Percentiles rank a stretch among this genome's conserved stretches.
Evolutionary conservation across 92 coral and sea anemone species (phyloP).

Genomic region (Porites lobata): DNA sequence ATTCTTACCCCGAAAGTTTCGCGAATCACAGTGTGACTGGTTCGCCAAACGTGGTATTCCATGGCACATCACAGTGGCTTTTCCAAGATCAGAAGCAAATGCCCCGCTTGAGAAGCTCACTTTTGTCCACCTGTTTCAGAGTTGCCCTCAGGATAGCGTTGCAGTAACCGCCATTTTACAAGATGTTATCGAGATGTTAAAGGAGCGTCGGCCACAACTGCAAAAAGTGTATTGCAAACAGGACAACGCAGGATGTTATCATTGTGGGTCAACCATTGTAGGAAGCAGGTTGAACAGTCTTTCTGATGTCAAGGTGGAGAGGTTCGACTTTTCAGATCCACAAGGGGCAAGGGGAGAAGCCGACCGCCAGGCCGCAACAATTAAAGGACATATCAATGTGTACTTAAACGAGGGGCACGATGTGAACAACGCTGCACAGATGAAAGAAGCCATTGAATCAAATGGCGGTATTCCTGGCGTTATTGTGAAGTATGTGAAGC

Average conservation of each 20-base stretch:
- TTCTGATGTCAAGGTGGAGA: slow-evolving; percentile 34
- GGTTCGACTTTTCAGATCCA: slow-evolving; percentile 55
- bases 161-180: slow-evolving; percentile 30
- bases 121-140: slow-evolving; percentile 15
- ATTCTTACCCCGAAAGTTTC: slow-evolving; percentile 31
- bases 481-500: slow-evolving; percentile 37
- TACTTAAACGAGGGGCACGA: too few species aligned
- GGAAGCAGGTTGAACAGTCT: neutral
- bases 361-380: too few species aligned
- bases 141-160: slow-evolving; percentile 30
- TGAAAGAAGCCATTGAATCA: too few species aligned
- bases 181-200: neutral
- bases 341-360: neutral
- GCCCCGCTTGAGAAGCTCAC: slow-evolving; percentile 18
- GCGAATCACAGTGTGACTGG: slow-evolving; percentile 9
- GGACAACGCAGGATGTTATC: slow-evolving; percentile 63
- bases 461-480: too few species aligned
- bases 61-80: neutral
- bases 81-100: slow-evolving; percentile 49
- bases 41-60: slow-evolving; percentile 27
- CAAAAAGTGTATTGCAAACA: slow-evolving; percentile 53
- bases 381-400: too few species aligned
- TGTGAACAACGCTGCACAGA: too few species aligned
- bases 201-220: slow-evolving; percentile 30
- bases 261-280: slow-evolving; percentile 14